Evolutionary conservation across 2,113 vertebrate species (phyloP).

Genomic region (Sorex fumeus): DNA sequence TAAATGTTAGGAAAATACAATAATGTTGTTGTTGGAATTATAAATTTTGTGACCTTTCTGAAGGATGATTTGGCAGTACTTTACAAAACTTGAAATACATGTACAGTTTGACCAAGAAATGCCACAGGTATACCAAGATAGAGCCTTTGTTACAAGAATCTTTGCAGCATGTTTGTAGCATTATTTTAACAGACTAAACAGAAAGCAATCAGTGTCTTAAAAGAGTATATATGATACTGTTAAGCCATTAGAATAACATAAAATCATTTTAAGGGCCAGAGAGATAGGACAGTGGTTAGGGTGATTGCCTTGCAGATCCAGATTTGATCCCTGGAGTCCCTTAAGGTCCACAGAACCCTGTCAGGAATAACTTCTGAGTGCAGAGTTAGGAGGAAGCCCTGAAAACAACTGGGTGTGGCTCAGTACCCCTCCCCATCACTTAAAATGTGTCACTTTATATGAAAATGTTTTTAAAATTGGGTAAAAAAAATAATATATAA

Average conservation of each 20-base stretch:
- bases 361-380: too few species aligned
- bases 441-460: too few species aligned
- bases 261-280: background rate
- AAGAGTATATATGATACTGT: background rate
- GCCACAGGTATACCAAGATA: background rate
- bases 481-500: background rate
- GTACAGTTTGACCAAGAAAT: background rate
- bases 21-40: slow-evolving; percentile 6
- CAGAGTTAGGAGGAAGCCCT: too few species aligned
- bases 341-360: too few species aligned
- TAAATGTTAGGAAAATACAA: too few species aligned
- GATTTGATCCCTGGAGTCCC: too few species aligned
- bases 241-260: background rate
- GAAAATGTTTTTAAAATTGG: too few species aligned
- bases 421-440: too few species aligned
- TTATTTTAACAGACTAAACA: background rate
- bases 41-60: slow-evolving; percentile 17
- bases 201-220: background rate
- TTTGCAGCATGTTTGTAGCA: background rate
- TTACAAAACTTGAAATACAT: slow-evolving; percentile 44
- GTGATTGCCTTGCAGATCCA: too few species aligned
- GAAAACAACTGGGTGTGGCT: too few species aligned
- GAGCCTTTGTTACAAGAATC: background rate
- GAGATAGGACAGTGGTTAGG: too few species aligned
- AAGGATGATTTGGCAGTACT: slow-evolving; percentile 40